Conservation (phyloP, 2,797 vertebrate species). For the Macroramphosus scolopax region DNA sequence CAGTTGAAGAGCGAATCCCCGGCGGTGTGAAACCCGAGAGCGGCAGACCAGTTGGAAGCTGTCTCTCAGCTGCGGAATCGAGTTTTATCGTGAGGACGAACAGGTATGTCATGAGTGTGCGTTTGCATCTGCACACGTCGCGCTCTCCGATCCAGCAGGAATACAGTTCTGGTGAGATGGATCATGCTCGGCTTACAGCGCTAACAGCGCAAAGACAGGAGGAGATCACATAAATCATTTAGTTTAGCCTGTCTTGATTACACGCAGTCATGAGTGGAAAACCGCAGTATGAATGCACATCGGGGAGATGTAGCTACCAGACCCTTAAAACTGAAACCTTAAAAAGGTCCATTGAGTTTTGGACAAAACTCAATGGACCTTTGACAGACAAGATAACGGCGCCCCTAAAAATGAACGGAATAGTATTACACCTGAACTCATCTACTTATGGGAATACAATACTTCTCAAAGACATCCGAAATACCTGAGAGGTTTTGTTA, state of each 20-base stretch:
- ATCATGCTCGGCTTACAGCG: slow-evolving; percentile 48
- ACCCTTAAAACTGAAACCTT: slow-evolving; percentile 39
- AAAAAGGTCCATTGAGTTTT: slow-evolving; percentile 38
- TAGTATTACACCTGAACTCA: slow-evolving; percentile 33
- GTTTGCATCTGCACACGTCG: neutral
- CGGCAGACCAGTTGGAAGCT: slow-evolving; percentile 50
- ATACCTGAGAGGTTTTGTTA: too few species aligned
- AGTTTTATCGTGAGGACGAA: slow-evolving; percentile 43
- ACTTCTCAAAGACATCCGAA: slow-evolving; percentile 41
- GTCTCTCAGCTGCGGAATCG: too few species aligned
- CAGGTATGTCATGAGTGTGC: slow-evolving; percentile 31
- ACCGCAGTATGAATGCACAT: neutral
- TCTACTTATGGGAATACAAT: slow-evolving; percentile 50
- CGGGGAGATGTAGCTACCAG: slow-evolving; percentile 22
- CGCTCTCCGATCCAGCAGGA: slow-evolving; percentile 18
- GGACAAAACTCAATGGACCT: slow-evolving; percentile 8
- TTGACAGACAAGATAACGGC: slow-evolving; percentile 34
- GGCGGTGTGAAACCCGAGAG: slow-evolving; percentile 54
- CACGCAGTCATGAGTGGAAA: slow-evolving; percentile 19
- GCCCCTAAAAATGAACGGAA: slow-evolving; percentile 17
- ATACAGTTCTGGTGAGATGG: slow-evolving; percentile 26
- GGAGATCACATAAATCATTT: slow-evolving; percentile 37
- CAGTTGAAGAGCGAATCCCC: slow-evolving; percentile 36
- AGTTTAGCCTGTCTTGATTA: too few species aligned
- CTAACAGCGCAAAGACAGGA: slow-evolving; percentile 33